These are phyloP conservation scores for Bellardia pandia DNA, from an alignment of 2,888 invertebrate species.

Conservation along the genomic window DNA sequence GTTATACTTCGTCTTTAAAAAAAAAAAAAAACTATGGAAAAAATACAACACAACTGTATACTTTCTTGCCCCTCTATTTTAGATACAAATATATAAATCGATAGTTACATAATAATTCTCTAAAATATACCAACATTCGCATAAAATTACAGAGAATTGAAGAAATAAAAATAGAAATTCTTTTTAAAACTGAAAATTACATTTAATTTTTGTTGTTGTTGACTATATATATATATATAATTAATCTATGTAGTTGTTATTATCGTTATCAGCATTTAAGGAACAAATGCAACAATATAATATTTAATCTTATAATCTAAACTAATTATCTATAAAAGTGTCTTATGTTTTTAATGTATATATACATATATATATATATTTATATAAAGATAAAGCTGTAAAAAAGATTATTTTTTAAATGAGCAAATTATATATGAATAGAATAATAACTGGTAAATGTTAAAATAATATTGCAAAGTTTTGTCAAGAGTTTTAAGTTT, in stretches of 20 bases:
- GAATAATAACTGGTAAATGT: conserved; percentile 5
- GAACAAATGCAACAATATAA: conserved; percentile 37
- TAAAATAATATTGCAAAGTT: conserved; percentile 61
- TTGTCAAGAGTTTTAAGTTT: conserved; percentile 44
- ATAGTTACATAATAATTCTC: conserved; percentile 56
- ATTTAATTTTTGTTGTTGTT: conserved; percentile 43
- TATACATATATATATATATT: not conserved
- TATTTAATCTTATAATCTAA: conserved; percentile 59
- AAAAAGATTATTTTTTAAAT: conserved; percentile 51
- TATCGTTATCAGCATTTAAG: conserved; percentile 43
- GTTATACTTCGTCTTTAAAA: conserved; percentile 16
- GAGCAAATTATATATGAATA: conserved; percentile 20
- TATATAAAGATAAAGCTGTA: conserved; percentile 48
- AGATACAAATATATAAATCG: conserved; percentile 54
- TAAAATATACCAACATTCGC: conserved; percentile 52
- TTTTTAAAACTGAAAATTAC: conserved; percentile 16
- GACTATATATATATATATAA: not conserved
- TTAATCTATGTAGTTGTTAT: conserved; percentile 2
- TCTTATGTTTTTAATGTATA: conserved; percentile 16
- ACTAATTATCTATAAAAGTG: conserved; percentile 46
- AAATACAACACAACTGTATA: conserved; percentile 11
- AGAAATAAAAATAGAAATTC: not conserved
- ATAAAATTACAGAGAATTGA: conserved; percentile 38
- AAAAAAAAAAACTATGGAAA: not conserved
- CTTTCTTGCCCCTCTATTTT: conserved; percentile 28